Evolutionary conservation across 2,113 vertebrate species (phyloP), one percentile per base, ranked within the genome.

Genomic region (Sterna hirundo): DNA sequence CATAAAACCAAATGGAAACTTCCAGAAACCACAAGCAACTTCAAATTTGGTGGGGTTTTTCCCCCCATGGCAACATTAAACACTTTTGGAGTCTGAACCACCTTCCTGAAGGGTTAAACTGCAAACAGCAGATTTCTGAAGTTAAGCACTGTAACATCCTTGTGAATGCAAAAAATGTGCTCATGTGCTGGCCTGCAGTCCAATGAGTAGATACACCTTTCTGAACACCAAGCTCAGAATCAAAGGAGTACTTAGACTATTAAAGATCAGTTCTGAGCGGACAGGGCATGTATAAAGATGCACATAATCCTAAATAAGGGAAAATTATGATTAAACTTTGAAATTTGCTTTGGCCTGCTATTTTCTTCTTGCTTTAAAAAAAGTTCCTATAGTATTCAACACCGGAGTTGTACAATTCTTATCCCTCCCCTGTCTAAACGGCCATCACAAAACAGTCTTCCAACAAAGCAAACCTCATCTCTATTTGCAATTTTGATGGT

Each of bases 141-240:
- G 30, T 14, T 60, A 38, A 82, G 47, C 62, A 82, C 21, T 27
- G 10, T 30, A 69, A 62, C 17, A 38, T 20, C 62, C 19, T 29
- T 51, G 32, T 0, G 1, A 87, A 64, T 29, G 10, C 9, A 52
- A 75, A 64, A 36, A 46, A 11, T 0, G 1, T 14, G 13, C 22
- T 77, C 22, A 34, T 1, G 0, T 44, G 55, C 27, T 70, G 19
- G 26, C 62, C 55, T 61, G 25, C 26, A 49, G 22, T 25, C 22
- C 49, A 44, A 17, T 8, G 6, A 62, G 4, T 64, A 44, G 15
- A 64, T 25, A 55, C 14, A 74, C 30, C 32, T 76, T 62, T 75
- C 83, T 74, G 29, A 74, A 38, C 34, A 40, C 11, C 23, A 60
- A 66, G n/a, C 20, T 60, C 40, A 62, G 29, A 54, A 60, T 61